These are phyloP conservation scores for Prolemur simus DNA, from an alignment of 2,113 vertebrate genomes.

Conservation along the genomic window DNA sequence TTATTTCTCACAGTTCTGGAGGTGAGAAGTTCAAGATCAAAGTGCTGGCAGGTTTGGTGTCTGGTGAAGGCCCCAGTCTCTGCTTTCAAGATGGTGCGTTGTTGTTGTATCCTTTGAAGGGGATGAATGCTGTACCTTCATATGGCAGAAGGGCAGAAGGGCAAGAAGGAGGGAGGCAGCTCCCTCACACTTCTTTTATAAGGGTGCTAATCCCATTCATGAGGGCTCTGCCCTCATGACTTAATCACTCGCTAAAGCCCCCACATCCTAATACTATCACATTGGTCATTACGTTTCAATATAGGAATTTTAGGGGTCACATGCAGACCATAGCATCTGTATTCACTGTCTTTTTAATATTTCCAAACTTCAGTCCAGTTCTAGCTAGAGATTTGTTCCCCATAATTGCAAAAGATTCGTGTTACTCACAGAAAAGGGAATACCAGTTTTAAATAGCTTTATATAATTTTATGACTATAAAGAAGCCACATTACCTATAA, in stretches of 20 bases:
- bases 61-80: too few relatives aligned
- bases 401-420: neutral
- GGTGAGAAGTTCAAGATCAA: neutral
- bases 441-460: slow-evolving; percentile 21
- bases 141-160: neutral
- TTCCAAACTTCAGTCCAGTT: neutral
- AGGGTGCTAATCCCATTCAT: neutral
- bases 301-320: neutral
- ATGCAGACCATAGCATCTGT: neutral
- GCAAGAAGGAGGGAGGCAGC: neutral
- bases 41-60: neutral
- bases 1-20: neutral
- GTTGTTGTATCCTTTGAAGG: neutral
- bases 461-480: neutral
- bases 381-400: neutral
- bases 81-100: neutral
- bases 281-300: neutral
- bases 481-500: neutral
- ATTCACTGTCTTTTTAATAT: slow-evolving; percentile 9
- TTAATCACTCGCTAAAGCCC: neutral
- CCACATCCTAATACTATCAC: neutral
- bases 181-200: neutral
- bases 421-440: slow-evolving; percentile 41
- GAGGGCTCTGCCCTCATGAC: neutral
- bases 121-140: neutral